Evolutionary conservation across 64 coral and sea anemone species (phyloP).

Genomic region (Montipora foliosa): DNA sequence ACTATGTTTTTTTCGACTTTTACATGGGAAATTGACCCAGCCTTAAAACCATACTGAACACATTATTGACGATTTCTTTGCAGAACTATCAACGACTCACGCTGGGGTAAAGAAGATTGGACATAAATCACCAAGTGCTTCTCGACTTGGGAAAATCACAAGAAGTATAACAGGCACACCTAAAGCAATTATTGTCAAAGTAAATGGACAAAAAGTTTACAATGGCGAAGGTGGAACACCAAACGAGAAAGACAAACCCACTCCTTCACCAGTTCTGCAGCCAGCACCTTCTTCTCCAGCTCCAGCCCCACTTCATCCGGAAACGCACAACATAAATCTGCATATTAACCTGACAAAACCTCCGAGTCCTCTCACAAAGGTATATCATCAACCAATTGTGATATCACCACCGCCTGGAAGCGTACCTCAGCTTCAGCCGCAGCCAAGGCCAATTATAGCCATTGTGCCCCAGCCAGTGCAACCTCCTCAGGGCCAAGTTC

Average conservation of each 20-base stretch:
- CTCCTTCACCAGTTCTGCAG: neutral
- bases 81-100: too few species aligned
- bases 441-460: conserved; percentile 16
- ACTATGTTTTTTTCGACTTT: too few species aligned
- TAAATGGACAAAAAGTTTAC: conserved; percentile 45
- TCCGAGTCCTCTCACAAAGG: neutral
- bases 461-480: neutral
- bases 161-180: too few species aligned
- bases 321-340: conserved; percentile 42
- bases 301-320: too few species aligned
- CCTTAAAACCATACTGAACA: too few species aligned
- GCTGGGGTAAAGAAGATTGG: neutral
- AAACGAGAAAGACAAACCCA: neutral
- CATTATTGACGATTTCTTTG: too few species aligned
- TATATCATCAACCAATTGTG: neutral
- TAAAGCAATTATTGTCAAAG: conserved; percentile 26
- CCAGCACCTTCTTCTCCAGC: neutral
- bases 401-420: neutral
- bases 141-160: neutral
- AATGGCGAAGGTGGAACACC: neutral
- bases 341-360: conserved; percentile 26
- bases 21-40: too few species aligned
- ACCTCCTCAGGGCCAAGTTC: neutral
- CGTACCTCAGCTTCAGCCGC: neutral
- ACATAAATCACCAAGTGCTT: neutral